phyloP scores from a whole-genome alignment of 2,888 invertebrate species.

The Megaustenia siamemsis region DNA sequence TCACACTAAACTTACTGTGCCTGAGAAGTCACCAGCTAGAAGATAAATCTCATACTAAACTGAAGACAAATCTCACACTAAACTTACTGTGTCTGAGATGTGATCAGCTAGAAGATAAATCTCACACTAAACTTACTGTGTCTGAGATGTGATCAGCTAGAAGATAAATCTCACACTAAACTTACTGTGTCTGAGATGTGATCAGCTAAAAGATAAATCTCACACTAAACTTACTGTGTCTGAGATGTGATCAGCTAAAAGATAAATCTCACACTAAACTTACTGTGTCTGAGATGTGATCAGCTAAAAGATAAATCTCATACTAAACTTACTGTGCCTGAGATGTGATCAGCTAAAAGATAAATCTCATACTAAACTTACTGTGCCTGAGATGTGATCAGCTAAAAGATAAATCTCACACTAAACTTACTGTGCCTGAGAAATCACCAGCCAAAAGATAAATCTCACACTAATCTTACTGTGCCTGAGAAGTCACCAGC shows the following conservation, averaged over 20 bases:
- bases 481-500: not conserved
- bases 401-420: not conserved
- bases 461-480: not conserved
- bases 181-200: not conserved
- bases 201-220: too few relatives aligned
- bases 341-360: not conserved
- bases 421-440: not conserved
- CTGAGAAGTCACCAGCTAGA: conserved; percentile 75
- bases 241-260: not conserved
- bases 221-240: not conserved
- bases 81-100: not conserved
- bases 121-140: not conserved
- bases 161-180: not conserved
- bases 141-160: not conserved
- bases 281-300: not conserved
- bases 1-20: conserved; percentile 68
- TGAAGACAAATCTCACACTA: too few relatives aligned
- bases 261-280: not conserved
- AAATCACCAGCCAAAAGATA: not conserved
- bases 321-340: not conserved
- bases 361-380: too few relatives aligned
- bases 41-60: conserved; percentile 73
- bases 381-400: not conserved
- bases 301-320: not conserved
- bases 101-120: not conserved